Evolutionary conservation across 2,888 invertebrate species (phyloP), one percentile per base, ranked within the genome.

Genomic region (Amphiduros pacificus): DNA sequence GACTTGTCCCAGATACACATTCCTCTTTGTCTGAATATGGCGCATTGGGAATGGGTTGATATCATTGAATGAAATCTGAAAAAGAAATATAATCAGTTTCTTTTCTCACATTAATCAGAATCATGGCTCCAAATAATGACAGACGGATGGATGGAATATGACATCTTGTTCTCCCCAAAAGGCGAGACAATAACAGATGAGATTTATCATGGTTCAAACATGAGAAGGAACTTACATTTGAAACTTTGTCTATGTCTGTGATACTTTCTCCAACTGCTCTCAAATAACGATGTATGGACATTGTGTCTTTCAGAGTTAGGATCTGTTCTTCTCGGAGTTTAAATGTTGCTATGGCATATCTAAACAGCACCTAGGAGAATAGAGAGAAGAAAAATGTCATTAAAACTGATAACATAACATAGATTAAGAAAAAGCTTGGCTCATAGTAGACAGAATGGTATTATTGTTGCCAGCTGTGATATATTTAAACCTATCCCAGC

Each of bases 31-130:
- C 29, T 72, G 67, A 28, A 82, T 72, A 32, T 62, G 59, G 32
- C 71, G 72, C 78, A 79, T 77, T 31, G 80, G 76, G 66, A 82
- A 81, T 28, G 81, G 80, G 64, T 81, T 81, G 53, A 81, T 65
- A 41, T 76, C 76, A 56, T 73, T 64, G 67, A 81, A 82, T 24
- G 82, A 81, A 66, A 78, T 76, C 80, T 81, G 73, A 17, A 24
- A 31, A 17, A 22, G 24, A 32, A 51, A 20, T 11, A 11, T 36
- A 11, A 44, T 22, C 22, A 55, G 55, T 20, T 22, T 17, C 11
- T 49, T 20, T 9, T 17, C 17, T 49, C 17, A 24, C 2, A 17
- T 20, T 26, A 49, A 26, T 27, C 27, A 27, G 24, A 27, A 22
- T 20, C 27, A n/a, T 49, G 14, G 22, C 24, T 51, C 11, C 22